A percentile compares a stretch with the other conserved stretches of the same genome.
Conservation (phyloP, 2,797 vertebrate genomes). For the Channa striata region DNA sequence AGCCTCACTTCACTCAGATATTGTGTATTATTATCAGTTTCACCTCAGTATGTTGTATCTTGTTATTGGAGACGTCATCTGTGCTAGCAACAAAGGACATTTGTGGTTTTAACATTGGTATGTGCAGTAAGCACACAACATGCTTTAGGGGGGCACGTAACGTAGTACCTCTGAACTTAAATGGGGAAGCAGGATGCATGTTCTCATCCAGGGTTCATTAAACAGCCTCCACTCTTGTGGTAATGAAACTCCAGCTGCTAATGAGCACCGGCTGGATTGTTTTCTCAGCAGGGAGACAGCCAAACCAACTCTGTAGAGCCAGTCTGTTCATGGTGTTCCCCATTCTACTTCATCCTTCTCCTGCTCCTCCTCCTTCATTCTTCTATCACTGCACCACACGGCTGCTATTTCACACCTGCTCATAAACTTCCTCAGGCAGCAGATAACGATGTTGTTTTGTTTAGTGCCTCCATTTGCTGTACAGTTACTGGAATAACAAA, state of each 20-base stretch:
- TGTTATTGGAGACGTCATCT: conserved; percentile 47
- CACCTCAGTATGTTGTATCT: conserved; percentile 16
- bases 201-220: conserved; percentile 83
- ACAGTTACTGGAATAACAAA: conserved; percentile 68
- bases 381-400: conserved; percentile 42
- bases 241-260: conserved; percentile 83
- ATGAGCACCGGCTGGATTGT: conserved; percentile 80
- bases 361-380: conserved; percentile 54
- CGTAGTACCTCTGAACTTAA: conserved; percentile 64
- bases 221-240: conserved; percentile 71
- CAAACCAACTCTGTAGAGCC: conserved; percentile 61
- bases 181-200: conserved; percentile 72
- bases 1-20: conserved; percentile 25
- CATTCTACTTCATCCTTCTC: conserved; percentile 34
- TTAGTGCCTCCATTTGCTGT: conserved; percentile 60
- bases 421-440: conserved; percentile 76
- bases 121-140: conserved; percentile 48
- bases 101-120: conserved; percentile 54
- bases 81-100: conserved; percentile 31
- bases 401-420: conserved; percentile 76
- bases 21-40: conserved; percentile 33
- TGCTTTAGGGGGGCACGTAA: conserved; percentile 63
- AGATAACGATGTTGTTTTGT: conserved; percentile 77
- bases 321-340: conserved; percentile 38
- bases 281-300: conserved; percentile 68